A percentile compares a stretch with the other conserved stretches of the same genome.
Evolutionary conservation across 2,113 vertebrate genomes (phyloP).

Genomic region (Calidris pygmaea): DNA sequence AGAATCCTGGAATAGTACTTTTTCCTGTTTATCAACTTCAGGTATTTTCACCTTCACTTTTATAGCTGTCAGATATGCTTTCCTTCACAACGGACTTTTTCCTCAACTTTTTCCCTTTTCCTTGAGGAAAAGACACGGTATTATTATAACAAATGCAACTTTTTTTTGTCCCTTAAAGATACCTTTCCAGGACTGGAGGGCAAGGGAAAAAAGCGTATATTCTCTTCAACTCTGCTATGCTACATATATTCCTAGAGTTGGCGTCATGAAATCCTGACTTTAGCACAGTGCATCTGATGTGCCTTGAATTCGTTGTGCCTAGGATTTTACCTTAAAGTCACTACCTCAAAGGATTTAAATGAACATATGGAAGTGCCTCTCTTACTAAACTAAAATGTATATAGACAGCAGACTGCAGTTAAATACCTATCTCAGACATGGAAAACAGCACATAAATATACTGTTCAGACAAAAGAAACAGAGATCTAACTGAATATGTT

Average conservation of each 20-base stretch:
- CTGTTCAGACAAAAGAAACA: background rate
- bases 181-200: background rate
- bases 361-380: background rate
- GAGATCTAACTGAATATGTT: background rate
- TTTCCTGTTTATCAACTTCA: background rate
- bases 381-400: background rate
- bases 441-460: background rate
- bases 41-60: background rate
- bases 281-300: background rate
- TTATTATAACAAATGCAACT: background rate
- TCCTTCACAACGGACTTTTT: background rate
- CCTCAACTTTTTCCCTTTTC: background rate
- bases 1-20: background rate
- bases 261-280: background rate
- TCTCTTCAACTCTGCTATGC: background rate
- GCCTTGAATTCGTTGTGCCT: background rate
- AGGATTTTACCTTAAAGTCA: background rate
- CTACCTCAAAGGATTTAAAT: background rate
- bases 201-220: background rate
- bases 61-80: background rate
- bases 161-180: background rate
- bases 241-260: background rate
- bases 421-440: background rate
- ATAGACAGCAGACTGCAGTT: background rate
- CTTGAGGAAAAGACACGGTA: background rate